These are phyloP conservation scores for Clarias pachynema DNA, from an alignment of 2,797 vertebrate species.

Conservation along the genomic window DNA sequence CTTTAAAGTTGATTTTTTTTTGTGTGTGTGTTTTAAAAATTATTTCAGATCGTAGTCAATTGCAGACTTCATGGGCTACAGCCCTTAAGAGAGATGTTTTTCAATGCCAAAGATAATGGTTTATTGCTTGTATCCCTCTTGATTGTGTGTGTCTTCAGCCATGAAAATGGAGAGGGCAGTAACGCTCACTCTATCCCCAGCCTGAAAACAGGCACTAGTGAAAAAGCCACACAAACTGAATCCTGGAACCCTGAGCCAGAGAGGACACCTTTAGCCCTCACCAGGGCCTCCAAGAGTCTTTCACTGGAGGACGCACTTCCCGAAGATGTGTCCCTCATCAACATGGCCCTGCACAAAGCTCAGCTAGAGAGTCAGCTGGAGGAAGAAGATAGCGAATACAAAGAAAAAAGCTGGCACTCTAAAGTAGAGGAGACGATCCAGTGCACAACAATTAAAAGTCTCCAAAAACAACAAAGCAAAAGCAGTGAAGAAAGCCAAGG, in stretches of 20 bases:
- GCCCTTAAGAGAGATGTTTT: not conserved
- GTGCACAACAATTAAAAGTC: conserved; percentile 59
- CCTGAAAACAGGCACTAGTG: conserved; percentile 56
- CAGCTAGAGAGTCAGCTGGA: conserved; percentile 64
- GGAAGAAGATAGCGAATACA: conserved; percentile 63
- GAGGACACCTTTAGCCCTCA: conserved; percentile 52
- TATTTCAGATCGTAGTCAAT: not conserved
- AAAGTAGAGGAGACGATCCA: conserved; percentile 72
- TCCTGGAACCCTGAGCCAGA: conserved; percentile 39
- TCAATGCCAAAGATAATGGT: not conserved
- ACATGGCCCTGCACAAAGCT: conserved; percentile 62
- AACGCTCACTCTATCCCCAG: conserved; percentile 50
- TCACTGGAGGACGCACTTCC: conserved; percentile 72
- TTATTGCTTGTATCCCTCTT: conserved; percentile 19
- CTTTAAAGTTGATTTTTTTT: no score
- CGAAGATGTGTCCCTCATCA: conserved; percentile 9
- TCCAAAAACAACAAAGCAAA: conserved; percentile 68
- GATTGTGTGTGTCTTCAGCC: conserved; percentile 64
- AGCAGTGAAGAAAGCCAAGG: conserved; percentile 67
- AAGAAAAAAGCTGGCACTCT: conserved; percentile 64
- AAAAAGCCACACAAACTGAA: conserved; percentile 77
- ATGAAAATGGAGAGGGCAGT: conserved; percentile 68
- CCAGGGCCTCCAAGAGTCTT: conserved; percentile 62
- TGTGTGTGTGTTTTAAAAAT: not conserved
- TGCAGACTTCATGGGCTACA: not conserved